Conservation (phyloP, 2,888 invertebrate species). For the Syrphus vitripennis region DNA sequence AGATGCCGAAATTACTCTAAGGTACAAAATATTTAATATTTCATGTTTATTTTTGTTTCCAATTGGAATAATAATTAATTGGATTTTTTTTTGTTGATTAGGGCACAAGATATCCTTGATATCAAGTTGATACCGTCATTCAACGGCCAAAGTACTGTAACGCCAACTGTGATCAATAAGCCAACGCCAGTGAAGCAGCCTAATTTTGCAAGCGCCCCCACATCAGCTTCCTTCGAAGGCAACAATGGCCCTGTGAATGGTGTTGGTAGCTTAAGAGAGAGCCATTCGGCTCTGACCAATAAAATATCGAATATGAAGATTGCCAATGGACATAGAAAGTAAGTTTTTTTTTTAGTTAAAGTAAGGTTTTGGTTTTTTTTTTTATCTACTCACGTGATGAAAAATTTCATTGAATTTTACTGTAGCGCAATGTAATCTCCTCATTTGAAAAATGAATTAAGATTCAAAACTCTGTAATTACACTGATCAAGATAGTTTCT, state of each 20-base stretch:
- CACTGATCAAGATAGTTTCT: no score
- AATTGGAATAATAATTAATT: not conserved
- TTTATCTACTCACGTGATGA: no score
- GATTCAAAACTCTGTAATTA: no score
- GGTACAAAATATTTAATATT: constrained; percentile 79
- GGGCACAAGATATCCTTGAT: constrained; percentile 85
- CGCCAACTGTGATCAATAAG: constrained; percentile 80
- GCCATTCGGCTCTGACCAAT: constrained; percentile 75
- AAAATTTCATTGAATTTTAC: no score
- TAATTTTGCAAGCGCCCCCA: constrained; percentile 76
- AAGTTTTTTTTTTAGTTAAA: no score
- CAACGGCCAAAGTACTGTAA: constrained; percentile 79
- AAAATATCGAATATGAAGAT: constrained; percentile 79
- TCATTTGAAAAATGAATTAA: no score
- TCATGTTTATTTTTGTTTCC: not conserved
- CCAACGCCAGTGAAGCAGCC: constrained; percentile 80
- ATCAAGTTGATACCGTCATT: constrained; percentile 88
- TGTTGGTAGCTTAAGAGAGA: constrained; percentile 43
- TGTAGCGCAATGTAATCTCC: no score
- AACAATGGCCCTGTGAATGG: constrained; percentile 30
- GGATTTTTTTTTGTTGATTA: constrained; percentile 39
- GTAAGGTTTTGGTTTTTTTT: no score
- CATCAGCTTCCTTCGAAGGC: not conserved
- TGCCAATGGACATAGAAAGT: constrained; percentile 75
- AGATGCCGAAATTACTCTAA: constrained; percentile 84